phyloP scores from a whole-genome alignment of 2,797 vertebrate genomes.

The Fundulus diaphanus region DNA sequence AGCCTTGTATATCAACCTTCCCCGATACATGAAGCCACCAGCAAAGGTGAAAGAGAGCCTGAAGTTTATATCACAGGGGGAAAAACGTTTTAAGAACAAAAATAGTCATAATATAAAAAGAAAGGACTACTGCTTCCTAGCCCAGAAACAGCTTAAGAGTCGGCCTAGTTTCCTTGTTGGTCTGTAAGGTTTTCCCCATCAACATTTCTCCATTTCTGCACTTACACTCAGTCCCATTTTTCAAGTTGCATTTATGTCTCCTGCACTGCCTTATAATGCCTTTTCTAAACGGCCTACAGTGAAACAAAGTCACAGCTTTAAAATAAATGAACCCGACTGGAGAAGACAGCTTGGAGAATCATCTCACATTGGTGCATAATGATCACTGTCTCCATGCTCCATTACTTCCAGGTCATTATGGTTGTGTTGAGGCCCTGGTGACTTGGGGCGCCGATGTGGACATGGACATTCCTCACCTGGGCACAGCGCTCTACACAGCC shows the following conservation, averaged over 20 bases:
- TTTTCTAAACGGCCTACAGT: conserved; percentile 2
- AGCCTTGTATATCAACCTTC: conserved; percentile 88
- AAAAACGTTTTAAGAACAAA: background rate
- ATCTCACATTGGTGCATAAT: conserved; percentile 51
- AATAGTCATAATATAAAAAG: background rate
- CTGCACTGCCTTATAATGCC: conserved; percentile 16
- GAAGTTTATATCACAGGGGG: background rate
- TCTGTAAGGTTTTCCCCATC: conserved; percentile 2
- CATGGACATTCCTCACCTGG: conserved; percentile 91
- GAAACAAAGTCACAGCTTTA: conserved; percentile 9
- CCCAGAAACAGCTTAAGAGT: background rate
- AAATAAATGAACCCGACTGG: conserved; percentile 46
- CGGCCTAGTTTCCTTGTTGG: conserved; percentile 8
- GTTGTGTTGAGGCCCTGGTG: conserved; percentile 90
- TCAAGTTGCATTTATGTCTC: conserved; percentile 34
- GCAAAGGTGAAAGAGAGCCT: conserved; percentile 83
- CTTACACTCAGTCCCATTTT: background rate
- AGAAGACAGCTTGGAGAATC: conserved; percentile 56
- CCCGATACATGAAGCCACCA: conserved; percentile 90
- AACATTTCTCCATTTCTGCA: background rate
- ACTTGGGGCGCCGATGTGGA: conserved; percentile 94
- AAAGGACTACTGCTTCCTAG: background rate
- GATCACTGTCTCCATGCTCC: conserved; percentile 55
- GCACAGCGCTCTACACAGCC: conserved; percentile 92
- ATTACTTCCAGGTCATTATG: conserved; percentile 88